Evolutionary conservation across 2,797 vertebrate species (phyloP), one percentile per base, ranked within the genome.

Genomic region (Thunnus albacares): DNA sequence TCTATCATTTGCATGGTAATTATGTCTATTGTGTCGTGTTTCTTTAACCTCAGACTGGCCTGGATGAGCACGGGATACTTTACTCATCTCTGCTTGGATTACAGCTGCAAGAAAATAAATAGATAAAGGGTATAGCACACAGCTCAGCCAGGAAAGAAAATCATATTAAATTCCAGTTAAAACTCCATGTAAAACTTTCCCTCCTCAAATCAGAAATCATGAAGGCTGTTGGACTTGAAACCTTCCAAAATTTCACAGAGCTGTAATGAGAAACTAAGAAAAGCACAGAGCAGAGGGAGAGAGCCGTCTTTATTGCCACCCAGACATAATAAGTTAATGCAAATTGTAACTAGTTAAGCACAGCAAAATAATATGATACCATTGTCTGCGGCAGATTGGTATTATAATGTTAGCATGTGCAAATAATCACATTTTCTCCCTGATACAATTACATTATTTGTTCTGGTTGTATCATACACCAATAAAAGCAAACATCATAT

Each of bases 401-500:
- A 95, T 96, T 95, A 92, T 92, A 92, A 93, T 94, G 95, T 95
- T 97, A 97, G 95, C 96, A 96, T 97, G 96, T 95, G 97, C 96
- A 96, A 97, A 96, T 97, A 98, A 97, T 97, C 96, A 95, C 94
- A 95, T 97, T 96, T 96, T 94, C 95, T 88, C 92, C 94, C 96
- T 97, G 96, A 97, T 97, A 96, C 96, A 97, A 96, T 99, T 98
- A 98, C 96, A 98, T 99, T 98, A 98, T 99, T 99, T 99, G 97
- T 97, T 97, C 96, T 96, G 97, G 94, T 98, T 96, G 95, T 96
- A 96, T 94, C 97, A 96, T 94, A 95, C 96, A 97, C 97, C 97
- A 98, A 99, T 98, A 98, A 99, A 98, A 97, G 96, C 96, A 97
- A 99, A 97, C 98, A 98, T 98, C 97, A 96, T 97, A 99, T 99